phyloP scores from a whole-genome alignment of 2,797 vertebrate genomes.

The Platalea minor region DNA sequence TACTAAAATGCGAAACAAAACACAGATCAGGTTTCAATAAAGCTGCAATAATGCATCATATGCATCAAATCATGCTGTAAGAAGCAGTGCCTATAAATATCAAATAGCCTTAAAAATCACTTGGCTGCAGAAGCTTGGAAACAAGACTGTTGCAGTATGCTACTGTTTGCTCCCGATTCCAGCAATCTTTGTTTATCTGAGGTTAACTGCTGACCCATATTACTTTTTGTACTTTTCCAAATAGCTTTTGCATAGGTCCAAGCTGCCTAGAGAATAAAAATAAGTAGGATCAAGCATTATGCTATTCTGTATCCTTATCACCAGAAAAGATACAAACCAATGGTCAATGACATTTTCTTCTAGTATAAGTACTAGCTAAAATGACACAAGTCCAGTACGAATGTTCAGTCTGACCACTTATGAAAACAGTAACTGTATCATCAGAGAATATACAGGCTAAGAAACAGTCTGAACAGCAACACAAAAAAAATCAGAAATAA shows the following conservation, averaged over 20 bases:
- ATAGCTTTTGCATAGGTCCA: not conserved
- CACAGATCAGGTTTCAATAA: not conserved
- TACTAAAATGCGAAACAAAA: not conserved
- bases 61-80: not conserved
- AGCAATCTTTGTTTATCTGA: not conserved
- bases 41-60: not conserved
- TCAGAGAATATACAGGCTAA: not conserved
- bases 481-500: not conserved
- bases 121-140: not conserved
- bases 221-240: constrained; percentile 22
- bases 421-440: not conserved
- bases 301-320: not conserved
- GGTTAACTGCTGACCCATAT: not conserved
- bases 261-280: not conserved
- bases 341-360: not conserved
- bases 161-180: not conserved
- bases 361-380: not conserved
- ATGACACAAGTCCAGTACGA: not conserved
- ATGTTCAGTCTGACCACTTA: not conserved
- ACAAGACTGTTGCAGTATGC: not conserved
- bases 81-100: not conserved
- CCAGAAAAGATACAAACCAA: not conserved
- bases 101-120: constrained; percentile 14
- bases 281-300: not conserved
- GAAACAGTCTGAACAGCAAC: not conserved